Evolutionary conservation across 1,140 invertebrate genomes (phyloP).

Genomic region (Himalopsyche phryganea): DNA sequence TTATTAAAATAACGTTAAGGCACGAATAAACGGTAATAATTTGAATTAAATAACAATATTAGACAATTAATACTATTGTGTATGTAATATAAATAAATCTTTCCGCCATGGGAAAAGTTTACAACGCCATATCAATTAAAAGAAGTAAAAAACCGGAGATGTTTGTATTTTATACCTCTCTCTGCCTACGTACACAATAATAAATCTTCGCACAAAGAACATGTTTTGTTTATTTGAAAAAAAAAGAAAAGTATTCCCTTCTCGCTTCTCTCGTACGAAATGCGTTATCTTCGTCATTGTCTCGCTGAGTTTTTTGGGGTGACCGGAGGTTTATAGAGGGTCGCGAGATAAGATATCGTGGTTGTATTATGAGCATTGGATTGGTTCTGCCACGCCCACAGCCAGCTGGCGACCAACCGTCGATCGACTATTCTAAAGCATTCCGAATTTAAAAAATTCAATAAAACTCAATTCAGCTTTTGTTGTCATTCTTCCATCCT

Average conservation of each 20-base stretch:
- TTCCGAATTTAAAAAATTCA: conserved; percentile 8
- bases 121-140: too few relatives aligned
- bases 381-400: conserved; percentile 27
- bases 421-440: conserved; percentile 10
- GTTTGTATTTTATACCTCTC: too few relatives aligned
- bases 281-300: conserved; percentile 1
- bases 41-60: too few relatives aligned
- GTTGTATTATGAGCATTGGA: conserved; percentile 26
- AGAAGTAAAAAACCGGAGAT: too few relatives aligned
- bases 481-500: too few relatives aligned
- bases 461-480: not conserved
- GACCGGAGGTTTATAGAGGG: conserved; percentile 3
- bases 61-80: too few relatives aligned
- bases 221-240: conserved; percentile 26
- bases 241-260: not conserved
- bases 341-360: conserved; percentile 28
- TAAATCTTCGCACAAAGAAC: conserved; percentile 13
- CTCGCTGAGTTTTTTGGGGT: conserved; percentile 15
- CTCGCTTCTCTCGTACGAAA: not conserved
- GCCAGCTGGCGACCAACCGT: conserved; percentile 27
- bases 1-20: too few relatives aligned
- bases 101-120: too few relatives aligned
- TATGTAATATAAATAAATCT: too few relatives aligned
- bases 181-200: too few relatives aligned
- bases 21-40: too few relatives aligned